A percentile compares a stretch with the other conserved stretches of the same genome.
phyloP scores from a whole-genome alignment of 2,797 vertebrate genomes.

The Hapalemur alaotrensis region DNA sequence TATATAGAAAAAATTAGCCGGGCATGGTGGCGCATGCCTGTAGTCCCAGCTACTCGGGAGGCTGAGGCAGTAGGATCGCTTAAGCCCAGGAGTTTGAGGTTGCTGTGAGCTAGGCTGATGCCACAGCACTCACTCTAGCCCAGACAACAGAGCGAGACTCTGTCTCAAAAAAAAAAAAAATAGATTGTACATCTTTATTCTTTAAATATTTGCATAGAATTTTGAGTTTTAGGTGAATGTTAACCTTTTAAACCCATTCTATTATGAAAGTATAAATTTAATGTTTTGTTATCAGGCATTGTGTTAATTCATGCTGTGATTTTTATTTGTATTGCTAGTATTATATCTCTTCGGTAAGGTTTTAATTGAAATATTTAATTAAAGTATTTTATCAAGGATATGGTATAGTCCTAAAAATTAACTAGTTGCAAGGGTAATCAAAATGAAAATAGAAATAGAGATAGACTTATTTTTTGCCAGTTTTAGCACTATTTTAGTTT shows the following conservation, averaged over 20 bases:
- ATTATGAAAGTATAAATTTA: background rate
- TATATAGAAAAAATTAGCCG: too few relatives aligned
- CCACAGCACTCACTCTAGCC: too few relatives aligned
- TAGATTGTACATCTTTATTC: background rate
- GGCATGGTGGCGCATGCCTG: too few relatives aligned
- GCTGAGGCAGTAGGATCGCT: too few relatives aligned
- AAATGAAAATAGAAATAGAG: slow-evolving; percentile 45
- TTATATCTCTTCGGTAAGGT: background rate
- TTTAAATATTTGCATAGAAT: background rate
- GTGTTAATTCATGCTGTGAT: background rate
- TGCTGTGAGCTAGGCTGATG: too few relatives aligned
- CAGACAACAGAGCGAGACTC: too few relatives aligned
- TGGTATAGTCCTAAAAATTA: slow-evolving; percentile 32
- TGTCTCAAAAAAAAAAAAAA: too few relatives aligned
- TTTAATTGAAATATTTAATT: slow-evolving; percentile 56
- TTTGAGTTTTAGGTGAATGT: slow-evolving; percentile 15
- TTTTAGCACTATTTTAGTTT: slow-evolving; percentile 24
- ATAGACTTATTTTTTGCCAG: slow-evolving; percentile 8
- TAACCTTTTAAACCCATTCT: slow-evolving; percentile 31
- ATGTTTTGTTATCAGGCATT: background rate
- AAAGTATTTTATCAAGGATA: slow-evolving; percentile 25
- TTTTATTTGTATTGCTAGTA: slow-evolving; percentile 44
- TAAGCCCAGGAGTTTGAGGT: too few relatives aligned
- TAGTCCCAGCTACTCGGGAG: too few relatives aligned
- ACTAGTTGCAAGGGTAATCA: background rate